Base-by-base conservation (phyloP, 2,113 vertebrate species). In the Benitochromis conjunctus region DNA sequence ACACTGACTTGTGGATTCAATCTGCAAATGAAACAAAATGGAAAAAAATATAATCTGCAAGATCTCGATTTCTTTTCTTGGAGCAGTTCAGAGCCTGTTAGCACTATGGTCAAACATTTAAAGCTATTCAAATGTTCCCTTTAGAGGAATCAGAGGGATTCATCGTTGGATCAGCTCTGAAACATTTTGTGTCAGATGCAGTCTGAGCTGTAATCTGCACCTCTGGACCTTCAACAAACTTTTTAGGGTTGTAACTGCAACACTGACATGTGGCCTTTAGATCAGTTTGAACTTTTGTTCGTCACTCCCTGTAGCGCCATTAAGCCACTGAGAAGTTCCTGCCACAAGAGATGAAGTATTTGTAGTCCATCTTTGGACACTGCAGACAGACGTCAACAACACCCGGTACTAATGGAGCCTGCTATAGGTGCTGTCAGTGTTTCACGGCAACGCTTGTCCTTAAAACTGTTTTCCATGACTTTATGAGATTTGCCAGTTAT, bases 231-330 rank as follows among this genome's bases (percentile, higher is more conserved):
- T 64, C 6, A 38, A 7, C 60, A 1, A n/a, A n/a, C 34, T 64
- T 69, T 69, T 43, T 69, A 43, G 14, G 41, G n/a, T 13, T 66
- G 6, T 13, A 21, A 21, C 62, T 69, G 4, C n/a, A 16, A 24
- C n/a, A 24, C 1, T 0, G 64, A 43, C 6, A 14, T 24, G 24
- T 7, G n/a, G n/a, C 12, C 10, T 24, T 56, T 5, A 12, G 55
- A 12, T 24, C 55, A 13, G 55, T 13, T 56, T 51, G 48, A 51
- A 51, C 48, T 19, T 18, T 9, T 18, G 16, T 53, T 19, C 3
- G 2, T 19, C 19, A 3, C 51, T 53, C 19, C 51, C 51, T 19
- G 21, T 9, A 16, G 57, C 7, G 26, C 31, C 57, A 31, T 29
- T 16, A 29, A 14, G 12, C 26, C 26, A 29, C 5, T 58, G 26